A percentile compares a stretch with the other conserved stretches of the same genome.
Evolutionary conservation across 35 echinoderm and acorn worm genomes (phyloP).

Genomic region (Patiria miniata): DNA sequence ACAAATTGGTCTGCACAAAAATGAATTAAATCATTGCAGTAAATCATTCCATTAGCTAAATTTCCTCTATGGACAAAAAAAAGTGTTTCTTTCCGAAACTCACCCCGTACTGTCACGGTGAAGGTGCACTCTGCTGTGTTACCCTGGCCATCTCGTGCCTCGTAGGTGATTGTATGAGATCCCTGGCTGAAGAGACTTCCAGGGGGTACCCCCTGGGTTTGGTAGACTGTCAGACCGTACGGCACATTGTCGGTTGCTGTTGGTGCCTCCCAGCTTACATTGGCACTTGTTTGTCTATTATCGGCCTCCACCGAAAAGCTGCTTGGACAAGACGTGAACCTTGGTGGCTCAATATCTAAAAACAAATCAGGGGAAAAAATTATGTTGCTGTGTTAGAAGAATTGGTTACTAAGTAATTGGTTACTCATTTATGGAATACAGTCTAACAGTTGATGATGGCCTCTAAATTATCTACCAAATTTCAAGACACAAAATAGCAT

Average conservation of each 20-base stretch:
- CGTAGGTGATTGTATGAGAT: constrained; percentile 30
- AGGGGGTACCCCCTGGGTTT: constrained; percentile 10
- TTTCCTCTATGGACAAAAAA: no score
- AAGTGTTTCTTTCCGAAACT: no score
- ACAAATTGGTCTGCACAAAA: background rate
- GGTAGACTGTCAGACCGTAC: background rate
- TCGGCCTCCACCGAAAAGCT: constrained; percentile 26
- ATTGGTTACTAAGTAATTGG: no score
- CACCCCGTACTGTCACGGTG: constrained; percentile 43
- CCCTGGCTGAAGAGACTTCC: constrained; percentile 22
- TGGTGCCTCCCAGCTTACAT: constrained; percentile 14
- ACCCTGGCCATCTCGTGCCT: constrained; percentile 13
- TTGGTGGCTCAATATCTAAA: constrained; percentile 27
- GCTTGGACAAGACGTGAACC: constrained; percentile 20
- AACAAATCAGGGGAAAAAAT: no score
- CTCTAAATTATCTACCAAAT: no score
- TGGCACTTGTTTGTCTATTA: constrained; percentile 13
- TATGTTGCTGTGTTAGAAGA: no score
- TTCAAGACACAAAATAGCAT: constrained; percentile 7
- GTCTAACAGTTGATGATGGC: no score
- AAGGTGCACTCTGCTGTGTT: constrained; percentile 38
- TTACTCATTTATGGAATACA: no score
- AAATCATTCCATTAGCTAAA: background rate
- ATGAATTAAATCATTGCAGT: background rate
- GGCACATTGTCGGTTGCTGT: constrained; percentile 41